Evolutionary conservation across 2,113 vertebrate species (phyloP).

Genomic region (Mobula birostris): DNA sequence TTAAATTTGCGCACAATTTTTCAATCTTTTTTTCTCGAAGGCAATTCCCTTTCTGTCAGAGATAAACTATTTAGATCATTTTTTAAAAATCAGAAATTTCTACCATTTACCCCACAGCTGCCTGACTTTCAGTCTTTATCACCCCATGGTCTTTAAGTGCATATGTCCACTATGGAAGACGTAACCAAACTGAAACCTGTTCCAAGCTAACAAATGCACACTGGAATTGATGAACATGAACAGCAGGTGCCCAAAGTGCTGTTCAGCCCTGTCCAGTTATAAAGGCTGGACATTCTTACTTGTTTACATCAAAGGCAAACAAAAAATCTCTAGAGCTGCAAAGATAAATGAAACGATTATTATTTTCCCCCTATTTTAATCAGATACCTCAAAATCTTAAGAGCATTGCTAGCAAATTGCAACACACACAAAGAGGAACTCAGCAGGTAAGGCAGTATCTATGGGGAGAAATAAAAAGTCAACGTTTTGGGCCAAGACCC

Average conservation of each 20-base stretch:
- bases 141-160: background rate
- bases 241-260: background rate
- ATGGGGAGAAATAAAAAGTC: too few relatives aligned
- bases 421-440: too few relatives aligned
- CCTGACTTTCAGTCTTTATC: background rate
- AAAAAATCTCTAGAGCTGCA: background rate
- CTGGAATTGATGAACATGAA: background rate
- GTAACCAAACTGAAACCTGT: background rate
- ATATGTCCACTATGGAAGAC: background rate
- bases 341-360: background rate
- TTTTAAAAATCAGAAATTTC: too few relatives aligned
- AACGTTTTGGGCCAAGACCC: too few relatives aligned
- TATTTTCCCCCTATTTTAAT: background rate
- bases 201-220: background rate
- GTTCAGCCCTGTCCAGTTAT: background rate
- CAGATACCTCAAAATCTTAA: background rate
- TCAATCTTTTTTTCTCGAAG: background rate
- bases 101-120: background rate
- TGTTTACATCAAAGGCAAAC: background rate
- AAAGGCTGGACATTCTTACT: background rate
- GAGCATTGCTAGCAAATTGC: background rate
- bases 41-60: background rate
- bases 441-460: too few relatives aligned
- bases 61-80: too few relatives aligned
- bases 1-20: background rate